Base-by-base conservation (phyloP, 2,797 vertebrate genomes). In the Anabacerthia variegaticeps region DNA sequence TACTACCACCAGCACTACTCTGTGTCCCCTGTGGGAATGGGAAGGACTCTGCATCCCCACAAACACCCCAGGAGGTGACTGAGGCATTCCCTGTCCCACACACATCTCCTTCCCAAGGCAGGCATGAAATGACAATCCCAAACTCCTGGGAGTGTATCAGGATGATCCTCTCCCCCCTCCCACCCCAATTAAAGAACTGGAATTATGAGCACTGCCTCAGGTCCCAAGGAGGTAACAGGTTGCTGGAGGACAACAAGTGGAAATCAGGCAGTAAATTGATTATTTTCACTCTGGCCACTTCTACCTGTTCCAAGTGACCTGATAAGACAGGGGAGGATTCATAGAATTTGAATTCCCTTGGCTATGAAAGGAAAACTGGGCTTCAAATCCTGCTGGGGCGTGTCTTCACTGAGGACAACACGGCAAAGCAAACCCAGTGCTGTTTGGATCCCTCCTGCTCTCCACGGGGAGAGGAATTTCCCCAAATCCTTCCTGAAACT, bases 71-170 rank as follows among this genome's bases (percentile, higher is more conserved):
- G 16, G 59, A 63, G 62, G 51, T 58, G 76, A 82, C 37, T 1
- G 27, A 39, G 85, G 34, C 76, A 16, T 32, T 51, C 51, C 37
- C 58, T 55, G 59, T 65, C 69, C 68, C 55, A 54, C 37, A n/a
- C 48, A 15, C 0, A 18, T 22, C 66, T 61, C 81, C 48, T 75
- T 62, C 52, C 37, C 1, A 1, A 19, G 63, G 12, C 76, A 66
- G 56, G 43, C 12, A 21, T 8, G n/a, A 32, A 66, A 52, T 17
- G 15, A 43, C 49, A 46, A 28, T 6, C 12, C 2, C 37, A 67
- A 56, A 30, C 1, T 7, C 17, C 21, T 2, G 3, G 6, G n/a
- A 81, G n/a, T 3, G 17, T 14, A 34, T 7, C 28, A 8, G 9
- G 6, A 24, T 51, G 46, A 74, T 9, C 4, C 55, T 21, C 20